Base-by-base conservation (phyloP, 2,113 vertebrate species). In the Eubucco bourcierii region DNA sequence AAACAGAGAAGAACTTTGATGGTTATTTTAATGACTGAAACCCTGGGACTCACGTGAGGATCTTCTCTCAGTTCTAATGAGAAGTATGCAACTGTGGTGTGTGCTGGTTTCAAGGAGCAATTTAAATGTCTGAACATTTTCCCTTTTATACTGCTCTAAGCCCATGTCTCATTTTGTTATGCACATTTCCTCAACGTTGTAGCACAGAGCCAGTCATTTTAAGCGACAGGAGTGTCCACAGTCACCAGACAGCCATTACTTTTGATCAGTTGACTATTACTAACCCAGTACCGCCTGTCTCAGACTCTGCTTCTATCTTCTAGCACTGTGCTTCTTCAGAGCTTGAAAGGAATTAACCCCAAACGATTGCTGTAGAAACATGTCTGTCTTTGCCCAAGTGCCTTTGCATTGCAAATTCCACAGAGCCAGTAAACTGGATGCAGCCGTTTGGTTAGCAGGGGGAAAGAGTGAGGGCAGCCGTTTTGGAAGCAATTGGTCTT, bases 81-180 rank as follows among this genome's bases (percentile, higher is more conserved):
- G 72, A 92, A 89, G 58, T 37, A 92, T 33, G 75, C n/a, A 80
- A 33, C 55, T 86, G 89, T 6, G 29, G 87, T 85, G 65, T 71
- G 91, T 53, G 76, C 61, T 85, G 92, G 34, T 80, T 96, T 87
- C 61, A 78, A 78, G 87, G 27, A 88, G 50, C 50, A 92, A 93
- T 96, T 95, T 94, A 94, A 94, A 92, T 88, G 94, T 91, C 94
- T 94, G 87, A 94, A 60, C 79, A 61, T 85, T 91, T 74, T 92
- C 65, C 58, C 44, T 89, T 89, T 94, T 65, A 34, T 68, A 70
- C 15, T n/a, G 13, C 31, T 60, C 64, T 89, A 52, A 83, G 28
- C 28, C 74, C 64, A 66, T 50, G 77, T 68, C 53, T 91, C 27
- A 39, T 71, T 83, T 88, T 76, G n/a, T 80, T 92, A 73, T 10